Evolutionary conservation across 2,888 invertebrate genomes (phyloP), one percentile per base, ranked within the genome.

Genomic region (Chymomyza caudatula): DNA sequence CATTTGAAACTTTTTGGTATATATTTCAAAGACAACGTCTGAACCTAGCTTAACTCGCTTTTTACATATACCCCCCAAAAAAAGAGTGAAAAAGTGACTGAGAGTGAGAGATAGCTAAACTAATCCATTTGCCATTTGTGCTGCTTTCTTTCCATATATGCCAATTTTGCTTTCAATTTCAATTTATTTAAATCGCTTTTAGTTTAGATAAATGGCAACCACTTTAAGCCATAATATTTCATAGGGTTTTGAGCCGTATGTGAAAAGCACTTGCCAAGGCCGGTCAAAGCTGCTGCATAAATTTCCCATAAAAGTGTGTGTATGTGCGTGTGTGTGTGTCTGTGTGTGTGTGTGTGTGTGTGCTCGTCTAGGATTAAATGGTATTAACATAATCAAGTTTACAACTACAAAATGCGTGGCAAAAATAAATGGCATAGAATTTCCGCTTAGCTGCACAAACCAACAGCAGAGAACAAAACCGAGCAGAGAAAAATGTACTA

Each of bases 351-450:
- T 37, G 29, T 37, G 29, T 37, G 29, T n/a, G 44, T 15, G 8
- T 15, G n/a, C 44, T 44, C n/a, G 4, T 11, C 56, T n/a, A 56
- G 56, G 56, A 79, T 77, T 74, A 71, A 65, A 69, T 56, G 37
- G 65, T 44, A 73, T 75, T 80, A 76, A 78, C 74, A 74, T 83
- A 78, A 73, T 71, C 71, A 67, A 71, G 62, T 71, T 71, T 67
- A 69, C 47, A 76, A 77, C 80, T 76, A 80, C 74, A 71, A 76
- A 78, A 63, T 37, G 44, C 57, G 43, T 57, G 6, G 25, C 58
- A 60, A 63, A 74, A 82, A 82, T 77, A 77, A 71, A 79, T 76
- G 79, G 72, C 72, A 78, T 72, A 68, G 73, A 71, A 78, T 78
- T 75, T 77, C 53, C 75, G 69, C 72, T 71, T 71, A 44, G 68